Base-by-base conservation (phyloP, 2,797 vertebrate genomes). In the Anolis apletophallus region DNA sequence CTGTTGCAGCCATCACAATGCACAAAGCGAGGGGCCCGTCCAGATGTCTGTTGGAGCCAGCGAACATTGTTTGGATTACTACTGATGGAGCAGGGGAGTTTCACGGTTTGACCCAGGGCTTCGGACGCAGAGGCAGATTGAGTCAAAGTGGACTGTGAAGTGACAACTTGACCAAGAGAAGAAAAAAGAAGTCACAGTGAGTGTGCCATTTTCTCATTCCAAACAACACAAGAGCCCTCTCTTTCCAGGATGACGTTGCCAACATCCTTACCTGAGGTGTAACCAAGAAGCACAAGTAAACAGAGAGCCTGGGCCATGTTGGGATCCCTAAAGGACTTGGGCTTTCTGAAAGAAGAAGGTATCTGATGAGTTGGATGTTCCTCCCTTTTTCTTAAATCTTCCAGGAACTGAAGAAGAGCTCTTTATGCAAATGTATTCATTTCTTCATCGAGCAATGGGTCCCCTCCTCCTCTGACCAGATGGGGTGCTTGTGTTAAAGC, bases 11-110 rank as follows among this genome's bases (percentile, higher is more conserved):
- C 32, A 3, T 55, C 9, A 12, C 16, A 85, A 26, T 57, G 50
- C 1, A 85, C 50, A 71, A n/a, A 79, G 12, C 52, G 75, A 46
- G 75, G 83, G 0, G 6, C 1, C 3, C 46, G 13, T 7, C 83
- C 83, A n/a, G 74, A 3, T 78, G 32, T 78, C n/a, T 85, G 83
- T 21, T 85, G 83, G 36, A 69, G 0, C 74, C 83, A 85, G 23
- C 0, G 0, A 29, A 55, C 21, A 0, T 2, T 2, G 21, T 9
- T 32, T 55, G 55, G 72, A 13, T 2, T 17, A 12, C 68, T 72
- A 12, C 77, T 85, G 26, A 87, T 86, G 64, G 36, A 55, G 72
- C 68, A 75, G 32, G 84, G 32, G 59, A 32, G n/a, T 69, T 14
- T 69, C 13, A 17, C 14, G 5, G 13, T 69, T 69, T 69, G 3